These are phyloP conservation scores for Antitype chi DNA, from an alignment of 2,888 invertebrate genomes.

Conservation along the genomic window DNA sequence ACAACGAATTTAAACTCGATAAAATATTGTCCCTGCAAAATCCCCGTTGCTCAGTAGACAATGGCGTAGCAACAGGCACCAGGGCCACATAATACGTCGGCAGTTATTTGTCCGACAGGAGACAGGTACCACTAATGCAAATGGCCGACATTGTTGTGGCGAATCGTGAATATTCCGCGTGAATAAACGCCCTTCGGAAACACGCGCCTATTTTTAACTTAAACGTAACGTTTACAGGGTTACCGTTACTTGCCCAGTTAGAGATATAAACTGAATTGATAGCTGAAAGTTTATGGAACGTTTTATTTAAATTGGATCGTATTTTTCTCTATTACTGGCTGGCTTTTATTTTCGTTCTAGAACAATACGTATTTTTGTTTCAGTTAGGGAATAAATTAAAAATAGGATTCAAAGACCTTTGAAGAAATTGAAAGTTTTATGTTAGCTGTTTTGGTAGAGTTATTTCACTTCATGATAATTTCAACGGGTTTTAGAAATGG, in stretches of 20 bases:
- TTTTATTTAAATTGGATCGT: slow-evolving; percentile 6
- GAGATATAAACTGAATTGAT: slow-evolving; percentile 8
- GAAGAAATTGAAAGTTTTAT: background rate
- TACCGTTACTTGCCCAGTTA: slow-evolving; percentile 6
- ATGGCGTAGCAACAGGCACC: slow-evolving; percentile 41
- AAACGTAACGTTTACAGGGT: background rate
- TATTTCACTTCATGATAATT: slow-evolving; percentile 11
- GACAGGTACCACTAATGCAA: slow-evolving; percentile 51
- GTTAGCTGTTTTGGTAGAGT: background rate
- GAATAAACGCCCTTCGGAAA: slow-evolving; percentile 54
- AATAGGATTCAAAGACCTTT: background rate
- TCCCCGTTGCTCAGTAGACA: background rate
- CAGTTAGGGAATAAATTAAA: background rate
- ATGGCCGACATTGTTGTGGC: slow-evolving; percentile 54
- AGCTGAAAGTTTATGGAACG: slow-evolving; percentile 12
- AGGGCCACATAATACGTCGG: slow-evolving; percentile 37
- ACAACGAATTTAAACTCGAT: background rate
- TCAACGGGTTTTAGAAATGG: background rate
- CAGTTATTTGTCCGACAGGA: slow-evolving; percentile 39
- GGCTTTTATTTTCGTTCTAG: background rate
- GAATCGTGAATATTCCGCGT: slow-evolving; percentile 45
- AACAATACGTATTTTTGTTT: slow-evolving; percentile 16
- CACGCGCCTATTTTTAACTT: slow-evolving; percentile 44
- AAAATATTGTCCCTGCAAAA: background rate
- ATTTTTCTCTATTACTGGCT: background rate